These are phyloP conservation scores for Perodicticus potto DNA, from an alignment of 2,797 vertebrate genomes.

Conservation along the genomic window DNA sequence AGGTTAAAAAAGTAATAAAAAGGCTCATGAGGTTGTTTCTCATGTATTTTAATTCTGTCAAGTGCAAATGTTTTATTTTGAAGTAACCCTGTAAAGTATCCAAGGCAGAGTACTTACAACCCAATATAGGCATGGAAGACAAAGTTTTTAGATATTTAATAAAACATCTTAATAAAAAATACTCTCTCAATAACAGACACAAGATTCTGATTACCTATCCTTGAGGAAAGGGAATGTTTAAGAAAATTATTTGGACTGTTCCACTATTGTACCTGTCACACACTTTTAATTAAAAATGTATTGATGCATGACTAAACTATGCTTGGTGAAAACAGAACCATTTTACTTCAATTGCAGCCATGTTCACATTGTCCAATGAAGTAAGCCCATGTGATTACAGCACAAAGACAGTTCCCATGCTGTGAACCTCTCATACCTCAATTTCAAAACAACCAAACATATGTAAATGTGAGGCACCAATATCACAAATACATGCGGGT, in stretches of 20 bases:
- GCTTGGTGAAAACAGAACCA: slow-evolving; percentile 82
- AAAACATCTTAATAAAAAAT: slow-evolving; percentile 81
- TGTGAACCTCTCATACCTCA: slow-evolving; percentile 58
- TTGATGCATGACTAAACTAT: slow-evolving; percentile 87
- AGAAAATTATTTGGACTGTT: slow-evolving; percentile 85
- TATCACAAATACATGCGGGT: slow-evolving; percentile 80
- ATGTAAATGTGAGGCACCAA: slow-evolving; percentile 50
- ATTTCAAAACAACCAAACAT: slow-evolving; percentile 44
- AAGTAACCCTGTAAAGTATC: slow-evolving; percentile 32
- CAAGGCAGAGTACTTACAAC: neutral
- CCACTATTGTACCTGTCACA: slow-evolving; percentile 88
- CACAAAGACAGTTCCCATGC: slow-evolving; percentile 64
- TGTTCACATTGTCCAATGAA: slow-evolving; percentile 78
- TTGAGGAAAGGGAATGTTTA: slow-evolving; percentile 80
- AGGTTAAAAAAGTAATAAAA: slow-evolving; percentile 63
- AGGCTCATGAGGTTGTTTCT: neutral
- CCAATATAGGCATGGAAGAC: slow-evolving; percentile 65
- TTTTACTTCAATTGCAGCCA: slow-evolving; percentile 84
- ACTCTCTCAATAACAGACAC: slow-evolving; percentile 70
- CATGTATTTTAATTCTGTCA: slow-evolving; percentile 70
- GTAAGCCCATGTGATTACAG: slow-evolving; percentile 74
- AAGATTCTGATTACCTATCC: slow-evolving; percentile 85
- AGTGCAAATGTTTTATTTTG: slow-evolving; percentile 60
- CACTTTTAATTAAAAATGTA: slow-evolving; percentile 90
- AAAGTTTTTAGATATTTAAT: slow-evolving; percentile 80